phyloP scores from a whole-genome alignment of 2,888 invertebrate species.

The Antheraea assamensis region DNA sequence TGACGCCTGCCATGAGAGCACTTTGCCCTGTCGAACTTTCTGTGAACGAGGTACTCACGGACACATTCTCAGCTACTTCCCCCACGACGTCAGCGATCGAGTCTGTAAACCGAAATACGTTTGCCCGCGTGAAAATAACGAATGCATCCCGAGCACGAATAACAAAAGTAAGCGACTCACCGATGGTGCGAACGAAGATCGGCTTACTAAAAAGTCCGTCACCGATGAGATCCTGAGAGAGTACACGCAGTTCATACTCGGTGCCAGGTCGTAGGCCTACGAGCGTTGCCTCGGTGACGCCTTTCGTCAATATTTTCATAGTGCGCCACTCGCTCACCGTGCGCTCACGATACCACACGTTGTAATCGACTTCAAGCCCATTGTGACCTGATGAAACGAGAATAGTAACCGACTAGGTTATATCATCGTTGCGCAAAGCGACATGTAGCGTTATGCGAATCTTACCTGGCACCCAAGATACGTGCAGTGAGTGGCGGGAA shows the following conservation, averaged over 20 bases:
- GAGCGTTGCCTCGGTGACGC: slow-evolving; percentile 89
- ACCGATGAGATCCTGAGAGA: slow-evolving; percentile 91
- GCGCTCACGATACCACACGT: slow-evolving; percentile 92
- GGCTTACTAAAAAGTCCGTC: slow-evolving; percentile 96
- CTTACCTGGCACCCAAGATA: slow-evolving; percentile 90
- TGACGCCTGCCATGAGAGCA: slow-evolving; percentile 32
- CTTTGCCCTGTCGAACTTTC: neutral
- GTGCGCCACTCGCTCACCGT: slow-evolving; percentile 92
- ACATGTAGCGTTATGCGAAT: neutral
- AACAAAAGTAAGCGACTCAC: slow-evolving; percentile 34
- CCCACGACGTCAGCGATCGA: slow-evolving; percentile 26
- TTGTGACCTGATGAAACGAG: slow-evolving; percentile 82
- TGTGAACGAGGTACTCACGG: neutral
- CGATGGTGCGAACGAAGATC: slow-evolving; percentile 87
- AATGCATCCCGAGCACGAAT: neutral
- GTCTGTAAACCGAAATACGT: neutral
- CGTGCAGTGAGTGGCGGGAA: slow-evolving; percentile 86
- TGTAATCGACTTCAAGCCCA: slow-evolving; percentile 90
- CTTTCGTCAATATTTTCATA: slow-evolving; percentile 87
- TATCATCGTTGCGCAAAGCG: neutral
- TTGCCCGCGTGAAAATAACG: neutral
- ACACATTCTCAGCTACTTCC: slow-evolving; percentile 36
- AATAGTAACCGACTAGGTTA: neutral
- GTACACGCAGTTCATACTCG: slow-evolving; percentile 95
- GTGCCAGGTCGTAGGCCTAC: slow-evolving; percentile 88